Evolutionary conservation across 1,140 invertebrate genomes (phyloP), one percentile per base, ranked within the genome.

Genomic region (Charaxes varanes): DNA sequence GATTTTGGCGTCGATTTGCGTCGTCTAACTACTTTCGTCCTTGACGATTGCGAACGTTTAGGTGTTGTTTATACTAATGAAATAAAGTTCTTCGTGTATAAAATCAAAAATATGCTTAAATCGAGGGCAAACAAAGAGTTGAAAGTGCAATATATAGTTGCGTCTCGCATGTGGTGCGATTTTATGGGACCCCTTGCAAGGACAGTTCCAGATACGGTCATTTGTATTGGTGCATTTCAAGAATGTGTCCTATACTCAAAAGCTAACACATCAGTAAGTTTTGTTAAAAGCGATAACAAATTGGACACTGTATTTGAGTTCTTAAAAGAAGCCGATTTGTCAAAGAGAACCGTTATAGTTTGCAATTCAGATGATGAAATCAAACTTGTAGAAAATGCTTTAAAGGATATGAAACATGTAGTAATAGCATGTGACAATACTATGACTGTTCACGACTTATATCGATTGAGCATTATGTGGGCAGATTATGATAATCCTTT

Each of bases 221-320:
- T 85, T 0, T 72, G 69, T 18, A 74, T 85, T 10, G 61, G 72
- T 2, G 65, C 81, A 2, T 74, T 76, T 15, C 68, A 80, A 50
- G 81, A 85, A 47, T 76, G 73, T 33, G 70, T 81, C 0, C 33
- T 81, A 4, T 85, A 85, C 41, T 74, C 79, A 2, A 76, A 80
- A 50, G 50, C 59, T 0, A 62, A 61, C 31, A 73, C 65, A 6
- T 52, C 62, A 0, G 66, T 81, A 2, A 58, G 57, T 34, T 78
- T 80, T 35, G 46, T 80, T 4, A 58, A 52, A 17, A 53, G 53
- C 15, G 56, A 68, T 15, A 63, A 70, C 10, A 71, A 81, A 47
- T 10, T 68, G 3, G 30, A 53, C 2, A 28, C 41, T 10, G 45
- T 77, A 1, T 19, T 62, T 4, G 53, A 73, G 0, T 83, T 79